Evolutionary conservation across 37 sponge, comb jelly and placozoan species (phyloP).

Genomic region (Ephydatia muelleri): DNA sequence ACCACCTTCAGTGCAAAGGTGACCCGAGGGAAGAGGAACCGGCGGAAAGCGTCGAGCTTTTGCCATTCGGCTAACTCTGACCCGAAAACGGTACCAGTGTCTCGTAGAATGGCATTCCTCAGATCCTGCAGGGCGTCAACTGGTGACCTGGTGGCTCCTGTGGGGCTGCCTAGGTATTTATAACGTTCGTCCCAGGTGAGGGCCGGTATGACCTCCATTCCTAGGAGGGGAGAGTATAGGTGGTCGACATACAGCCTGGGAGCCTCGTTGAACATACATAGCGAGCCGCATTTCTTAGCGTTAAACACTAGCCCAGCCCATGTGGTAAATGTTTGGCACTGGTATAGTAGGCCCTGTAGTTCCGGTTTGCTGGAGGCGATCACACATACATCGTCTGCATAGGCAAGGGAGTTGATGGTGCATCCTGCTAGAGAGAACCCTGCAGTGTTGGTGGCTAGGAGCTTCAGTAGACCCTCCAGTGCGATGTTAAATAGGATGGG

Average conservation of each 20-base stretch:
- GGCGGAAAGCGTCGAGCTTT: slow-evolving; percentile 49
- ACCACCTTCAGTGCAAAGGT: slow-evolving; percentile 8
- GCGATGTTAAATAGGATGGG: slow-evolving; percentile 24
- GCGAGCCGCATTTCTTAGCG: too few relatives aligned
- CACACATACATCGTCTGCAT: too few relatives aligned
- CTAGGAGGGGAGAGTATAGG: not conserved
- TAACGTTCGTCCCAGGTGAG: too few relatives aligned
- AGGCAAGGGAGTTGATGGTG: slow-evolving; percentile 24
- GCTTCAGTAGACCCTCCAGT: slow-evolving; percentile 14
- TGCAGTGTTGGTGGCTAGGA: not conserved
- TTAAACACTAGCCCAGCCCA: slow-evolving; percentile 27
- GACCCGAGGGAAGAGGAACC: slow-evolving; percentile 21
- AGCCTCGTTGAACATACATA: too few relatives aligned
- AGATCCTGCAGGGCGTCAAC: not conserved
- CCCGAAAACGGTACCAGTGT: not conserved
- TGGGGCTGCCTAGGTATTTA: slow-evolving; percentile 15
- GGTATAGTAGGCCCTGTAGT: too few relatives aligned
- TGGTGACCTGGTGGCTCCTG: not conserved
- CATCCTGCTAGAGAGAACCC: not conserved
- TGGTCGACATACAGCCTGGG: not conserved
- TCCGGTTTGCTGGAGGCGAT: too few relatives aligned
- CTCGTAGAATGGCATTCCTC: not conserved
- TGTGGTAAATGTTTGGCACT: not conserved
- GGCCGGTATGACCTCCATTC: not conserved
- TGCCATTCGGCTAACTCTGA: slow-evolving; percentile 42